phyloP scores from a whole-genome alignment of 1,140 invertebrate genomes.

The Habropoda laboriosa region DNA sequence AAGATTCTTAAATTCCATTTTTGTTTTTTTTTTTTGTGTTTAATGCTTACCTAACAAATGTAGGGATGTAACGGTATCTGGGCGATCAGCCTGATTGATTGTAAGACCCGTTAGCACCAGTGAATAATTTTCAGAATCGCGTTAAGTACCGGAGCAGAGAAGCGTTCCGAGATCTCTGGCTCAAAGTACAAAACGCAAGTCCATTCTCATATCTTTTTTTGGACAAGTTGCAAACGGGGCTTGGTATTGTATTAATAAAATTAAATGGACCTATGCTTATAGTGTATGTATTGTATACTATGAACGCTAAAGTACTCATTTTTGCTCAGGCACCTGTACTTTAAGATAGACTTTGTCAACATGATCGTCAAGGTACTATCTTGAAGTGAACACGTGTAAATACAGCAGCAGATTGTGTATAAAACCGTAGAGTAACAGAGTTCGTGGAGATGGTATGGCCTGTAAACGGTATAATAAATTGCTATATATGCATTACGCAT shows the following conservation, averaged over 20 bases:
- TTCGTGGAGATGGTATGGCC: slow-evolving; percentile 60
- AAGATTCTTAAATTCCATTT: slow-evolving; percentile 40
- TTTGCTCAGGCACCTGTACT: slow-evolving; percentile 69
- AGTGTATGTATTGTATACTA: slow-evolving; percentile 67
- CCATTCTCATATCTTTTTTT: slow-evolving; percentile 18
- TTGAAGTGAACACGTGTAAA: slow-evolving; percentile 70
- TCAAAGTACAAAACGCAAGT: slow-evolving; percentile 61
- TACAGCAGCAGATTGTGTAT: slow-evolving; percentile 64
- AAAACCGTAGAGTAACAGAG: slow-evolving; percentile 67
- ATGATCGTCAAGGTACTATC: slow-evolving; percentile 68
- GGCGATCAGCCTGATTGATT: slow-evolving; percentile 63
- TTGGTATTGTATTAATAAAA: slow-evolving; percentile 68
- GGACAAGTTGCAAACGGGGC: slow-evolving; percentile 65
- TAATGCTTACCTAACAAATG: slow-evolving; percentile 65
- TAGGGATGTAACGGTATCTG: slow-evolving; percentile 66
- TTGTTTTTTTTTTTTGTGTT: slow-evolving; percentile 32
- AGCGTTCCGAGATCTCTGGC: slow-evolving; percentile 39
- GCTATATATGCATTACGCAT: slow-evolving; percentile 34
- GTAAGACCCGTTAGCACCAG: slow-evolving; percentile 69
- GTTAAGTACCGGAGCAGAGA: slow-evolving; percentile 52
- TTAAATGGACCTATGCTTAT: slow-evolving; percentile 69
- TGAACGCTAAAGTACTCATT: slow-evolving; percentile 68
- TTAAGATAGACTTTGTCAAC: slow-evolving; percentile 65
- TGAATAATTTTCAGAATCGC: slow-evolving; percentile 56
- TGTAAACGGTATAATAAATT: slow-evolving; percentile 44